Conservation (phyloP, 2,888 invertebrate species). For the Apamea sordens region DNA sequence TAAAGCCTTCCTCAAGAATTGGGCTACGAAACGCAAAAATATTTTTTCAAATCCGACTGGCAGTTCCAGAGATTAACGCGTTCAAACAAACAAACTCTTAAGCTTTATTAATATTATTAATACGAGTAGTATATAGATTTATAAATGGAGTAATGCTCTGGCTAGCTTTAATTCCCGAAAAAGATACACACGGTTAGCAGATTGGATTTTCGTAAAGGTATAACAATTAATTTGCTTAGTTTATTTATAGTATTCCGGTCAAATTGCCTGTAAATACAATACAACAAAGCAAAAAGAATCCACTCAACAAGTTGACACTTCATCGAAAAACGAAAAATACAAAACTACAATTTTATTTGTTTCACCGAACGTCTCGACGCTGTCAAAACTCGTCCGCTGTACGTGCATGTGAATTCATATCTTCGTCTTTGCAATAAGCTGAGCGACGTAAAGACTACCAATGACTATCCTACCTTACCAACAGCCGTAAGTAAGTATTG, state of each 20-base stretch:
- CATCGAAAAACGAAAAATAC: conserved; percentile 25
- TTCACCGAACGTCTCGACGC: conserved; percentile 18
- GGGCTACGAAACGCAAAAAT: no score
- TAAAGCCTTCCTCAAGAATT: no score
- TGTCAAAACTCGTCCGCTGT: conserved; percentile 39
- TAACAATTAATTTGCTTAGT: not conserved
- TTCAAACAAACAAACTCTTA: not conserved
- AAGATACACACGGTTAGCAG: not conserved
- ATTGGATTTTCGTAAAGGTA: not conserved
- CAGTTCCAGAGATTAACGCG: no score
- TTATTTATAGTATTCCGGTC: no score
- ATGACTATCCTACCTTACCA: conserved; percentile 15
- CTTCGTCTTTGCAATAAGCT: conserved; percentile 47
- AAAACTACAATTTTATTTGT: conserved; percentile 42
- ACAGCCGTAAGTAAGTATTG: conserved; percentile 31
- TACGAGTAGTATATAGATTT: no score
- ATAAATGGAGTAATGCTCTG: not conserved
- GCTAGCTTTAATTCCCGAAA: not conserved
- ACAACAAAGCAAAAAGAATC: not conserved
- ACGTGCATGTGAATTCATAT: conserved; percentile 57
- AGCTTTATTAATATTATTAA: not conserved
- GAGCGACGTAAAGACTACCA: conserved; percentile 42
- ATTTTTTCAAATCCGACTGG: no score
- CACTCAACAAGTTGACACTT: not conserved
- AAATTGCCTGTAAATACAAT: not conserved